Evolutionary conservation across 2,797 vertebrate genomes (phyloP), one percentile per base, ranked within the genome.

Genomic region (Leontopithecus rosalia): DNA sequence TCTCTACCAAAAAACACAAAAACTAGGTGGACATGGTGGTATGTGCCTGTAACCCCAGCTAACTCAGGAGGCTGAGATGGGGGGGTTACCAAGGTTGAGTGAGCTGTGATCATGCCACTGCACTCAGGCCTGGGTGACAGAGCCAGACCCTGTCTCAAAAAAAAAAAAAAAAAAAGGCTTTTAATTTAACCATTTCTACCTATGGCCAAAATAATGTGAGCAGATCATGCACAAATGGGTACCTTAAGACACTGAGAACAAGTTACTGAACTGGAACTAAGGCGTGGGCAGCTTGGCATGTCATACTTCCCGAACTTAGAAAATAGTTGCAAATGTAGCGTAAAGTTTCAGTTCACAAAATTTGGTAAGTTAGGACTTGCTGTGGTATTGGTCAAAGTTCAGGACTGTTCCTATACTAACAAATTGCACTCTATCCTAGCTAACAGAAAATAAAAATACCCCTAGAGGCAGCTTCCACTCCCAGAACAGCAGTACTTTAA

Each of bases 181-280:
- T 52, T 88, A 14, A 14, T n/a, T 52, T 88, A 14, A 14, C 41
- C 72, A 83, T 85, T 96, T 91, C 55, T 73, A 94, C 76, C 73
- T 46, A 76, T 17, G n/a, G 39, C 19, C n/a, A 79, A 52, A 88
- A 77, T 48, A 30, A 81, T 15, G 19, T 7, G 10, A 88, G 14
- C 11, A 79, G 11, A 79, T 64, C 28, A 72, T 36, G 36, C 92
- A 94, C 64, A 94, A 91, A 57, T 12, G 24, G 55, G 61, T 17
- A 86, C 61, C 70, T 94, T 22, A 93, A 94, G 83, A 97, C 57
- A 79, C 36, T 13, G 7, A 79, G 92, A 91, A 30, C 89, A 94
- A 93, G 55, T 88, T 90, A 96, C 87, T 96, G 88, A 95, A 30
- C 52, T 88, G 93, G 82, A 97, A 96, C 95, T n/a, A 93, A 95